Conservation (phyloP, 1,140 invertebrate genomes). For the Drosophila simulans region DNA sequence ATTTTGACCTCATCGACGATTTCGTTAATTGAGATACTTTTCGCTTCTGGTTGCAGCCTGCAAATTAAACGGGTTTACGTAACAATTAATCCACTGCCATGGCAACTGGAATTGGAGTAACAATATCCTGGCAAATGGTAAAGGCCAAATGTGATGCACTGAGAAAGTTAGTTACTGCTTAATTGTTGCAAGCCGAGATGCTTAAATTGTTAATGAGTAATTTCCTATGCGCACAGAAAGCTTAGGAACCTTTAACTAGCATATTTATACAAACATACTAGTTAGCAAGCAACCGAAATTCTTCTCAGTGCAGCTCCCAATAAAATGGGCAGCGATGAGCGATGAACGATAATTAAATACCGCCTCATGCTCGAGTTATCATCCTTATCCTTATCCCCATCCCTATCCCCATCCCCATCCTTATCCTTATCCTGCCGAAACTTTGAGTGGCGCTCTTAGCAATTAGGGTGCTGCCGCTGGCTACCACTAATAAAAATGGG, state of each 20-base stretch:
- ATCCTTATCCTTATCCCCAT: slow-evolving; percentile 10
- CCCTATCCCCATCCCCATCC: neutral
- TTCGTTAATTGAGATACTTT: slow-evolving; percentile 67
- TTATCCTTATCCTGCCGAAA: slow-evolving; percentile 35
- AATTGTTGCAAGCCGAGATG: neutral
- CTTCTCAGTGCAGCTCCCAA: slow-evolving; percentile 4
- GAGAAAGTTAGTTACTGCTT: neutral
- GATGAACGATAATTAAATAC: slow-evolving; percentile 76
- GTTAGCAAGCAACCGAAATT: neutral
- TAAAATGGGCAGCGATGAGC: slow-evolving; percentile 45
- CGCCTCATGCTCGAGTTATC: slow-evolving; percentile 13
- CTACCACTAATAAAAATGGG: slow-evolving; percentile 65
- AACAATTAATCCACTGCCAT: slow-evolving; percentile 68
- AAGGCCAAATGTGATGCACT: neutral
- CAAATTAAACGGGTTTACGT: slow-evolving; percentile 66
- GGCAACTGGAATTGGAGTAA: slow-evolving; percentile 64
- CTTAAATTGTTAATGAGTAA: no score
- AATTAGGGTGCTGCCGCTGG: slow-evolving; percentile 64
- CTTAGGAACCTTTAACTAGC: no score
- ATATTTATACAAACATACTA: no score
- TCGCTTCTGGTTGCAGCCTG: slow-evolving; percentile 22
- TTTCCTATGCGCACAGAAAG: no score
- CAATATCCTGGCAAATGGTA: slow-evolving; percentile 34
- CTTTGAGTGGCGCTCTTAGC: slow-evolving; percentile 59
- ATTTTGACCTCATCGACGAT: slow-evolving; percentile 9